Evolutionary conservation across 2,888 invertebrate genomes (phyloP).

Genomic region (Ditylenchus weischeri): DNA sequence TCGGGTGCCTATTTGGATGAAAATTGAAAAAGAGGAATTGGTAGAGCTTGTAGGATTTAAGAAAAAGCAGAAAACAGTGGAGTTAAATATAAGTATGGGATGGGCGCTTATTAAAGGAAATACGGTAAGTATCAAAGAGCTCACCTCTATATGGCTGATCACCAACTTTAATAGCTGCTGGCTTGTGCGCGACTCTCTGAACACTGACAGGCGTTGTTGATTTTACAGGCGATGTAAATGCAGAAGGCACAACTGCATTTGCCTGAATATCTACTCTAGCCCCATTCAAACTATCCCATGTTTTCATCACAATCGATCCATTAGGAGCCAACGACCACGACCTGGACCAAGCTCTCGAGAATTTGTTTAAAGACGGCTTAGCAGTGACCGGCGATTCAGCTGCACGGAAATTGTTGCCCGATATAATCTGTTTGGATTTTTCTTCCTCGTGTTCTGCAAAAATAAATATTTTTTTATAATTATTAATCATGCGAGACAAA

Average conservation of each 20-base stretch:
- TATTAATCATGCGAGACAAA: neutral
- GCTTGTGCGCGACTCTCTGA: conserved; percentile 5
- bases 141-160: neutral
- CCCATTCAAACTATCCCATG: neutral
- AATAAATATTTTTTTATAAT: too few relatives aligned
- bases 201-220: conserved; percentile 5
- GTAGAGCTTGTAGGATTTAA: too few relatives aligned
- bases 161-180: conserved; percentile 5
- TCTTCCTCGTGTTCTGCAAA: neutral
- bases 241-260: neutral
- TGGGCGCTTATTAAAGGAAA: too few relatives aligned
- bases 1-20: too few relatives aligned
- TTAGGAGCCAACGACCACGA: conserved; percentile 1
- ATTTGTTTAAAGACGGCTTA: neutral
- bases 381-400: neutral
- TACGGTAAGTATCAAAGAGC: neutral
- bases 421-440: neutral
- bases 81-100: too few relatives aligned
- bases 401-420: neutral
- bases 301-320: neutral
- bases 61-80: too few relatives aligned
- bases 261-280: neutral
- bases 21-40: too few relatives aligned
- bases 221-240: neutral
- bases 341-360: neutral